Evolutionary conservation across 2,888 invertebrate genomes (phyloP).

Genomic region (Anthoptus insignis): DNA sequence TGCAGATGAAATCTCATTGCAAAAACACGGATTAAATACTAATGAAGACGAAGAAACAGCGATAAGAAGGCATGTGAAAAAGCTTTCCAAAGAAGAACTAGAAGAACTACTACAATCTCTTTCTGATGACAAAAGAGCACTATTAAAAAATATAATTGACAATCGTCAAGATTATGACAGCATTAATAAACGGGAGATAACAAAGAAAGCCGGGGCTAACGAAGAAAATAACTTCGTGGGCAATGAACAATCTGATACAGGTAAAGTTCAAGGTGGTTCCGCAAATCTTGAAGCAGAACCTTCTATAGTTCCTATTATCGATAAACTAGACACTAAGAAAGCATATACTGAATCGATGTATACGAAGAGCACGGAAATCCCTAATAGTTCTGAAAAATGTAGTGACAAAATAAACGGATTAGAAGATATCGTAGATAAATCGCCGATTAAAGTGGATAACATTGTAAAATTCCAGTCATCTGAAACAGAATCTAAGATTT

Average conservation of each 20-base stretch:
- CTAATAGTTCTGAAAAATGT: conserved; percentile 44
- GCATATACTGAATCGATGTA: conserved; percentile 57
- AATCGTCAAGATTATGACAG: conserved; percentile 50
- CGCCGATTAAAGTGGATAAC: conserved; percentile 47
- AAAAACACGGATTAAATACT: conserved; percentile 44
- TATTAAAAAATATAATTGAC: conserved; percentile 72
- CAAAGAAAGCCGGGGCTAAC: conserved; percentile 75
- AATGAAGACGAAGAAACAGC: conserved; percentile 71
- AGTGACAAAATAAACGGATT: conserved; percentile 6
- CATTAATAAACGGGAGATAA: conserved; percentile 77
- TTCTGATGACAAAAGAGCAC: conserved; percentile 71
- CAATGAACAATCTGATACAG: conserved; percentile 65
- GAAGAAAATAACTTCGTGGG: conserved; percentile 73
- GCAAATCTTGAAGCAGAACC: conserved; percentile 28
- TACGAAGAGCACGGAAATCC: conserved; percentile 58
- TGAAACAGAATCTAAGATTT: conserved; percentile 2
- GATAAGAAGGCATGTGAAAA: conserved; percentile 75
- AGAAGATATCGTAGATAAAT: conserved; percentile 9
- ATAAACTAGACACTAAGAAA: conserved; percentile 60
- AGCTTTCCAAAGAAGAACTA: conserved; percentile 70
- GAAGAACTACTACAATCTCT: conserved; percentile 73
- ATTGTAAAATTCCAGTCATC: conserved; percentile 53
- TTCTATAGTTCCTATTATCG: conserved; percentile 57
- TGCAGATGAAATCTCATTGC: conserved; percentile 16
- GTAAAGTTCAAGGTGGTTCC: conserved; percentile 64